phyloP scores from a whole-genome alignment of 2,113 vertebrate genomes.

The Narcine bancroftii region DNA sequence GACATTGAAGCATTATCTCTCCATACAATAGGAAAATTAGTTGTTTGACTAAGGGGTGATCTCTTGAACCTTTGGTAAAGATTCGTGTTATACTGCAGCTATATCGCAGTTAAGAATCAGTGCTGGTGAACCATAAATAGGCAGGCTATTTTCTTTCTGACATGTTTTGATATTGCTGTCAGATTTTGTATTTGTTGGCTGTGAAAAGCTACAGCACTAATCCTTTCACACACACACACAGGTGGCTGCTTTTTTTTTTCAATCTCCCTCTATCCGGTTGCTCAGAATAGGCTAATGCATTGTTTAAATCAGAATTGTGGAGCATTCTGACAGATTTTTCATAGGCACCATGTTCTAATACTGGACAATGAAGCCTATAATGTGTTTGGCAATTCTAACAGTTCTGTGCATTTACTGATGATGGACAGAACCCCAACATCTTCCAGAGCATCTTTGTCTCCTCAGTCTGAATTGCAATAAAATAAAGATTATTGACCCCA shows the following conservation, averaged over 20 bases:
- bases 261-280: not conserved
- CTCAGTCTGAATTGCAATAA: not conserved
- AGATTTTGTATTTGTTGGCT: not conserved
- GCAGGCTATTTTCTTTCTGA: not conserved
- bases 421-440: not conserved
- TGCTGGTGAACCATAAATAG: not conserved
- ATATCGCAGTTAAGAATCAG: not conserved
- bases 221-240: not conserved
- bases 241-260: not conserved
- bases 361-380: not conserved
- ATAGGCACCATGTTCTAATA: too few species aligned
- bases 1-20: constrained; percentile 5
- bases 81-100: not conserved
- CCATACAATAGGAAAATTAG: not conserved
- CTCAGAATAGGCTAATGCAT: not conserved
- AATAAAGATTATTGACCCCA: not conserved
- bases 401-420: too few species aligned
- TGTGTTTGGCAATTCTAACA: not conserved
- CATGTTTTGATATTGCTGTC: constrained; percentile 19
- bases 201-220: not conserved
- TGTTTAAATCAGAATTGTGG: not conserved
- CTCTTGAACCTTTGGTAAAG: not conserved
- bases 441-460: not conserved
- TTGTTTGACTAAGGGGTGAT: not conserved
- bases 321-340: not conserved